Base-by-base conservation (phyloP, 2,113 vertebrate genomes). In the Numida meleagris region DNA sequence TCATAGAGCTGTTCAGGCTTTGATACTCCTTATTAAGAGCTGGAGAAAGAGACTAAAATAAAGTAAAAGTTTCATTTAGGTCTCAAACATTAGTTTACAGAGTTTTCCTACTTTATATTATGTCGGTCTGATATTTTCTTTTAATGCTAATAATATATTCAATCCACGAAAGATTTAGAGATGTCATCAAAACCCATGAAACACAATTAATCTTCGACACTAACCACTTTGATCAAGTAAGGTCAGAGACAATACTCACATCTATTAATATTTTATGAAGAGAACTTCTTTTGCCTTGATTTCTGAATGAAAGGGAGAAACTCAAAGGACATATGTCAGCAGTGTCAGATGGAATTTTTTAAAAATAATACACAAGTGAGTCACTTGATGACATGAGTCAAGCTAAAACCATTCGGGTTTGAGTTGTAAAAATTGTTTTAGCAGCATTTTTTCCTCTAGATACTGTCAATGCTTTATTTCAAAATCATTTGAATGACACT, bases 191-290 rank as follows among this genome's bases (percentile, higher is more conserved):
- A 86, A 62, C 40, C 76, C 51, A 33, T 71, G 78, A 93, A 97
- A 88, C 34, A 38, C 19, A 91, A 89, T 96, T 93, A 94, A 96
- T 91, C 75, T 89, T 94, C 84, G 73, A 89, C 86, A 91, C 36
- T 94, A 89, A 86, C 65, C 12, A 33, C 58, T 94, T 95, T 90
- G 77, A 88, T 95, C 86, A 92, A 86, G 45, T 89, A 89, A 96
- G 90, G 91, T 97, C 91, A 92, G 72, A 90, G 76, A 94, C 58
- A 88, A 91, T 79, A 74, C 45, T 78, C 82, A 17, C 58, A 70
- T 57, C 31, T 91, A 88, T 94, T 89, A 93, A 92, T 76, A 84
- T 93, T 95, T 94, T 67, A 95, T 91, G 53, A 74, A 55, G 31
- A 2, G 4, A 96, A 82, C 14, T 57, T 93, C 57, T 93, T 86